phyloP scores from a whole-genome alignment of 2,888 invertebrate genomes.

The Dastarcus helophoroides region DNA sequence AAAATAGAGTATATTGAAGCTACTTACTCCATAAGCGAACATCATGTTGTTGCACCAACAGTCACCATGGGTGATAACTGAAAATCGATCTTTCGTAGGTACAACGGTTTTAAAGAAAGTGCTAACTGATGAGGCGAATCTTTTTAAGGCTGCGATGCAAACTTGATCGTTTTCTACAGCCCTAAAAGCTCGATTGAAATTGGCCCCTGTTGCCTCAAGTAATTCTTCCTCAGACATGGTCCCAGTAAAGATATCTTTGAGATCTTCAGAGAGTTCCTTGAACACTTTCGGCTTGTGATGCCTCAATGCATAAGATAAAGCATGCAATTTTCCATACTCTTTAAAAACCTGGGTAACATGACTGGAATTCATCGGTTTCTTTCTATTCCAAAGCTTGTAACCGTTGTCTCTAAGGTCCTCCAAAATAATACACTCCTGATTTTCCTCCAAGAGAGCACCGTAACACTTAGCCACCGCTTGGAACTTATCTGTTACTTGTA shows the following conservation, averaged over 20 bases:
- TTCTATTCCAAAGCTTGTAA: slow-evolving; percentile 15
- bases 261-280: slow-evolving; percentile 10
- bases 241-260: slow-evolving; percentile 10
- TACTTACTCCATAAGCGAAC: slow-evolving; percentile 23
- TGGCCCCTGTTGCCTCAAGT: slow-evolving; percentile 4
- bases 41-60: slow-evolving; percentile 24
- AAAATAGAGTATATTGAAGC: no score
- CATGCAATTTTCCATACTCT: slow-evolving; percentile 17
- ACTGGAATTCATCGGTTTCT: slow-evolving; percentile 13
- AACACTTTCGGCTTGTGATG: slow-evolving; percentile 12
- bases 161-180: slow-evolving; percentile 10
- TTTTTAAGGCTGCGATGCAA: slow-evolving; percentile 9
- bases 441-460: slow-evolving; percentile 6
- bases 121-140: slow-evolving; percentile 4
- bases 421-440: slow-evolving; percentile 15
- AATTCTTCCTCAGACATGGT: slow-evolving; percentile 1
- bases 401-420: slow-evolving; percentile 15
- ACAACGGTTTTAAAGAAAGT: slow-evolving; percentile 6
- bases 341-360: slow-evolving; percentile 13
- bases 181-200: slow-evolving; percentile 10
- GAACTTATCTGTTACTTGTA: slow-evolving; percentile 10
- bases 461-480: slow-evolving; percentile 12
- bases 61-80: slow-evolving; percentile 24
- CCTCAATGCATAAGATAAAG: slow-evolving; percentile 15
- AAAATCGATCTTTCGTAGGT: slow-evolving; percentile 10